Percentiles rank a stretch among this genome's conserved stretches.
phyloP scores from a whole-genome alignment of 2,797 vertebrate genomes.

The Vultur gryphus region DNA sequence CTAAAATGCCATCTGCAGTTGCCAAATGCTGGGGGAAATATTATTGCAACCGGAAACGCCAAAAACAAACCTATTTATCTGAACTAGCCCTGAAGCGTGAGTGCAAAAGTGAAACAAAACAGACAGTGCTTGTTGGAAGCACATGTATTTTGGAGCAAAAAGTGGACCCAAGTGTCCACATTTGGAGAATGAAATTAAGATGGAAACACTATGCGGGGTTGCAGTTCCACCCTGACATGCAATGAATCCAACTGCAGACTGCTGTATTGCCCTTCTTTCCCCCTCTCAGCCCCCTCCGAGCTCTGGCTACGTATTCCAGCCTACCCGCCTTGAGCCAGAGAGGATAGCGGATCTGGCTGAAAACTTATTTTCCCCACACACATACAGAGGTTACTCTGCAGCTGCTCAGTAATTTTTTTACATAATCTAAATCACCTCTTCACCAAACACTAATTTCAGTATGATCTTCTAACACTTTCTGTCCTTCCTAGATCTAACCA shows the following conservation, averaged over 20 bases:
- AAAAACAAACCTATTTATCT: not conserved
- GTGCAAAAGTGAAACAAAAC: not conserved
- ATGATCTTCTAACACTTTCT: not conserved
- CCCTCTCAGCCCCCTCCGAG: not conserved
- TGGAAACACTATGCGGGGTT: not conserved
- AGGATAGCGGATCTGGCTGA: not conserved
- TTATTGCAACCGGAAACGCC: not conserved
- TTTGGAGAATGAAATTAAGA: not conserved
- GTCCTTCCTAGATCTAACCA: not conserved
- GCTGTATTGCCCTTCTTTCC: not conserved
- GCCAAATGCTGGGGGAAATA: not conserved
- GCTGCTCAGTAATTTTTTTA: not conserved
- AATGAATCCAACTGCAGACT: not conserved
- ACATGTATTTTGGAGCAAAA: not conserved
- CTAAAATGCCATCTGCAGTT: slow-evolving; percentile 21
- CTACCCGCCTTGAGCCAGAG: not conserved
- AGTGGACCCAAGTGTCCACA: not conserved
- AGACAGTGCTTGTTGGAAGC: not conserved
- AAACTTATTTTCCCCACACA: not conserved
- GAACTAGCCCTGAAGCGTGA: not conserved
- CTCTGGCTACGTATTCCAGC: not conserved
- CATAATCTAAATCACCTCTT: not conserved
- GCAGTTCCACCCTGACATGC: not conserved
- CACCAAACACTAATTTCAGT: not conserved
- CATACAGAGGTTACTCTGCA: not conserved